phyloP scores from a whole-genome alignment of 2,888 invertebrate species.

The Graphium colonna region DNA sequence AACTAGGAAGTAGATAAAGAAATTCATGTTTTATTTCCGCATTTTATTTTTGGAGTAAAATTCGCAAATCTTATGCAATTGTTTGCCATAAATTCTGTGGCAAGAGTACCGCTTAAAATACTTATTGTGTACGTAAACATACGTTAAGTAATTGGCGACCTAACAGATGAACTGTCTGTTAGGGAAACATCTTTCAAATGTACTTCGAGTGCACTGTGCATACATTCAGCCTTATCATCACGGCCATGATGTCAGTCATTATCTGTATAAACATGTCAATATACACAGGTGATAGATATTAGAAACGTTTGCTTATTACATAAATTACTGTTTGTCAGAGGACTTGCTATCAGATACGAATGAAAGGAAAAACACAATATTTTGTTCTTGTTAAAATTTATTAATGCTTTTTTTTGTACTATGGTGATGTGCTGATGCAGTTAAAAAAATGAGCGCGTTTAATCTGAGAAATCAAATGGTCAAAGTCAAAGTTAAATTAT shows the following conservation, averaged over 20 bases:
- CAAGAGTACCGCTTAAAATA: no score
- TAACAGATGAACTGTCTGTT: neutral
- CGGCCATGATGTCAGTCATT: slow-evolving; percentile 24
- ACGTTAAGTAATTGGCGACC: neutral
- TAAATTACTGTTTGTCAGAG: slow-evolving; percentile 7
- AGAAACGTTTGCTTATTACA: slow-evolving; percentile 20
- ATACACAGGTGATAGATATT: slow-evolving; percentile 25
- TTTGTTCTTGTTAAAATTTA: no score
- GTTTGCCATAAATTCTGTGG: neutral
- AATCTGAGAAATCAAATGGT: no score
- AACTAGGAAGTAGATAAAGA: no score
- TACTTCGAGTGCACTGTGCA: slow-evolving; percentile 7
- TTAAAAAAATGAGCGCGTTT: no score
- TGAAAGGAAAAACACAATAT: slow-evolving; percentile 1
- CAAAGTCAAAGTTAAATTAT: no score
- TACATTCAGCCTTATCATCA: slow-evolving; percentile 22
- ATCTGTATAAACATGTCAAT: slow-evolving; percentile 25
- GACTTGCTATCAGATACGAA: slow-evolving; percentile 5
- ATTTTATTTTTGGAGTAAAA: no score
- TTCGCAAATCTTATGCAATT: no score
- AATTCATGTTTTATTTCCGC: no score
- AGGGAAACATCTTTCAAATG: neutral
- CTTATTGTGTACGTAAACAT: no score
- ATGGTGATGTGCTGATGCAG: no score
- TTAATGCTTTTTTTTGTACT: no score